phyloP scores from a whole-genome alignment of 2,888 invertebrate genomes.

The Scaptomyza caliginosa region DNA sequence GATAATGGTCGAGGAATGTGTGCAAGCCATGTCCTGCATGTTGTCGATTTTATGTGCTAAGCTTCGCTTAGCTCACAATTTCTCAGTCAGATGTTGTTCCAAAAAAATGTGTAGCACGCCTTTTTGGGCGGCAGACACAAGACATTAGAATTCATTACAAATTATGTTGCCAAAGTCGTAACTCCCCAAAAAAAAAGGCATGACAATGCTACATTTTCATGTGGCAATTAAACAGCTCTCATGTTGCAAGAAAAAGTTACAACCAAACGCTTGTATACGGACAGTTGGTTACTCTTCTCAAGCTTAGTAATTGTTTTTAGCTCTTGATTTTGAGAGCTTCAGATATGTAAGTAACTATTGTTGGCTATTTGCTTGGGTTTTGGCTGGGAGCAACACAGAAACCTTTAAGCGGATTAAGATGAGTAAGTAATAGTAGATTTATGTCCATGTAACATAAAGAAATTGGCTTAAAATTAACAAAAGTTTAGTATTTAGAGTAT shows the following conservation, averaged over 20 bases:
- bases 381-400: neutral
- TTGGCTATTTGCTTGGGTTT: neutral
- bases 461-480: too few relatives aligned
- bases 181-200: constrained; percentile 39
- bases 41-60: constrained; percentile 49
- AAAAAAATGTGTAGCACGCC: constrained; percentile 62
- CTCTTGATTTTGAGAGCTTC: constrained; percentile 1
- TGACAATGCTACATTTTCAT: constrained; percentile 37
- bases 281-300: constrained; percentile 33
- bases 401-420: constrained; percentile 27
- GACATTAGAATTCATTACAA: constrained; percentile 79
- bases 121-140: constrained; percentile 48
- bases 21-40: constrained; percentile 59
- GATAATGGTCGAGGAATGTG: constrained; percentile 43
- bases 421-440: neutral
- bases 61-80: constrained; percentile 10
- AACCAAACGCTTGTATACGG: neutral
- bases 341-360: constrained; percentile 2
- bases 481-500: too few relatives aligned
- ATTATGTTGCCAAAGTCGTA: constrained; percentile 59
- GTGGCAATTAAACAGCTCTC: constrained; percentile 68
- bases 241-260: constrained; percentile 35
- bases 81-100: constrained; percentile 22
- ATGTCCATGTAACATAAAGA: too few relatives aligned
- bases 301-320: neutral